A percentile compares a stretch with the other conserved stretches of the same genome.
Evolutionary conservation across 1,140 invertebrate species (phyloP).

Genomic region (Bombus turneri): DNA sequence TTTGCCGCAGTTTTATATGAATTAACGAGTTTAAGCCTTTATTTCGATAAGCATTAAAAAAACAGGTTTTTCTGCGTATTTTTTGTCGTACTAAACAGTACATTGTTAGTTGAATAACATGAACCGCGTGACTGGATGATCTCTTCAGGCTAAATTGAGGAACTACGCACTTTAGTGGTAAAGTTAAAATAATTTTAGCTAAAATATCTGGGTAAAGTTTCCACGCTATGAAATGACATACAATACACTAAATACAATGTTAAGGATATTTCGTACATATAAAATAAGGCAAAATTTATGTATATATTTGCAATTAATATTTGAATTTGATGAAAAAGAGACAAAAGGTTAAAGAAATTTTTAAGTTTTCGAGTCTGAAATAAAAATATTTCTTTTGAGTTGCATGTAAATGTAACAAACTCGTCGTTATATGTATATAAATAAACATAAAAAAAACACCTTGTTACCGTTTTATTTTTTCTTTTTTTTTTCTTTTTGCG

Average conservation of each 20-base stretch:
- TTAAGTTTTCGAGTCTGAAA: neutral
- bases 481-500: no score
- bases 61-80: no score
- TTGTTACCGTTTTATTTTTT: neutral
- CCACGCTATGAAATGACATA: neutral
- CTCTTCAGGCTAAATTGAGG: conserved; percentile 26
- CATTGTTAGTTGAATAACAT: no score
- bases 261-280: neutral
- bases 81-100: neutral
- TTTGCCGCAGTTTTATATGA: neutral
- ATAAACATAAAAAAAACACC: neutral
- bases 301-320: no score
- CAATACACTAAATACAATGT: neutral
- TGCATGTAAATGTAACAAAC: neutral
- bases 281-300: neutral
- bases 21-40: neutral
- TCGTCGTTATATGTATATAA: no score
- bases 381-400: neutral
- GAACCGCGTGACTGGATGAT: no score
- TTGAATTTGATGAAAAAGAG: no score
- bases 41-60: neutral
- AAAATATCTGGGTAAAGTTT: conserved; percentile 32
- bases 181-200: conserved; percentile 59
- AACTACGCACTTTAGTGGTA: conserved; percentile 65
- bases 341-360: no score